Percentiles rank a stretch among this genome's conserved stretches.
Conservation (phyloP, 2,888 invertebrate species). For the Eumerus sabulonum region DNA sequence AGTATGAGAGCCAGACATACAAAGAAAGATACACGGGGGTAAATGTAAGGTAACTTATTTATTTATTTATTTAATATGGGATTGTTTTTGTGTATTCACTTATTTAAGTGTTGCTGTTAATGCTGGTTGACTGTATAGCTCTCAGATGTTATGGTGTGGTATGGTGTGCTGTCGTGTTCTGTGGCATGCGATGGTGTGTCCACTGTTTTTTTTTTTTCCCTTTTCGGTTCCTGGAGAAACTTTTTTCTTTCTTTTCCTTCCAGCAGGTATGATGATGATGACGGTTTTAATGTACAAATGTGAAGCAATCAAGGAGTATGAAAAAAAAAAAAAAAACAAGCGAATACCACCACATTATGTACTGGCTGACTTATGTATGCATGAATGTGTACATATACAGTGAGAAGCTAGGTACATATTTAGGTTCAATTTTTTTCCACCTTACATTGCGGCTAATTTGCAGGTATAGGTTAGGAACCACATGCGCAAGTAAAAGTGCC, state of each 20-base stretch:
- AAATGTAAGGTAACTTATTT: conserved; percentile 67
- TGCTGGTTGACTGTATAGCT: conserved; percentile 46
- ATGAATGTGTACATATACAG: too few species aligned
- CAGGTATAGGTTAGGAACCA: conserved; percentile 53
- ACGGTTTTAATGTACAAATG: conserved; percentile 56
- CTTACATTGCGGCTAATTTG: conserved; percentile 64
- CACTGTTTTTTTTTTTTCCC: too few species aligned
- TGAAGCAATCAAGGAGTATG: conserved; percentile 45
- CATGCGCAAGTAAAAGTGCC: conserved; percentile 41
- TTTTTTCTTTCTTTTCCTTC: conserved; percentile 26
- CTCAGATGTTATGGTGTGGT: conserved; percentile 19
- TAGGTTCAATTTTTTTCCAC: conserved; percentile 42
- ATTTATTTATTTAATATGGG: conserved; percentile 68
- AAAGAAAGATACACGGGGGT: conserved; percentile 53
- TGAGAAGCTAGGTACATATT: too few species aligned
- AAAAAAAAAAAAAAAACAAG: conserved; percentile 22
- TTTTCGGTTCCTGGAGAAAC: not conserved
- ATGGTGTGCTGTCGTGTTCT: conserved; percentile 41
- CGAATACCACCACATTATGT: conserved; percentile 46
- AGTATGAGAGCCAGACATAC: conserved; percentile 36
- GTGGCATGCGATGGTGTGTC: conserved; percentile 19
- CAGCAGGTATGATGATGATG: conserved; percentile 51
- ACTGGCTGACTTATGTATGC: conserved; percentile 34
- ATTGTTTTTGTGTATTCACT: conserved; percentile 65
- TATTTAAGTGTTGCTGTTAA: conserved; percentile 53